Percentiles rank a stretch among this genome's conserved stretches.
These are phyloP conservation scores for Eufriesea mexicana DNA, from an alignment of 1,140 invertebrate genomes.

Conservation along the genomic window DNA sequence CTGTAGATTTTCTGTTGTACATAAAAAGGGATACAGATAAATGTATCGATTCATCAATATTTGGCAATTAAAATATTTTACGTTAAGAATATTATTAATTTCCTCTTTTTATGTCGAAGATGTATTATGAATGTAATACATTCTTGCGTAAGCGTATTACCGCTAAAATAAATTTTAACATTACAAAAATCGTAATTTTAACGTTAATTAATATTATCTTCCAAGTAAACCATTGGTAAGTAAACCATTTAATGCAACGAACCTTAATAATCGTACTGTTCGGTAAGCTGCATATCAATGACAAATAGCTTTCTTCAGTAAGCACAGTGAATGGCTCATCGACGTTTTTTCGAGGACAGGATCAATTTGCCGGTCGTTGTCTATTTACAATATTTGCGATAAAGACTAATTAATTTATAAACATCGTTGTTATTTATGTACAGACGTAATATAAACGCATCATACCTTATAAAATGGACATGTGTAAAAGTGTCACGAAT, in stretches of 20 bases:
- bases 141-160: not conserved
- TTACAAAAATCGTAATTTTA: conserved; percentile 20
- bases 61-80: conserved; percentile 51
- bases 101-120: not conserved
- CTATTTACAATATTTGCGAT: conserved; percentile 53
- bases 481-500: conserved; percentile 56
- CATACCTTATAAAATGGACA: conserved; percentile 57
- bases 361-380: conserved; percentile 46
- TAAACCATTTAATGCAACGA: conserved; percentile 29
- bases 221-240: conserved; percentile 3
- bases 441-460: conserved; percentile 58
- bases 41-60: conserved; percentile 18
- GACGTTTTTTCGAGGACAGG: conserved; percentile 21
- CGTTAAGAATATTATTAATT: conserved; percentile 17
- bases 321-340: conserved; percentile 21
- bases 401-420: conserved; percentile 61
- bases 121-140: conserved; percentile 1
- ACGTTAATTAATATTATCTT: conserved; percentile 6
- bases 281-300: conserved; percentile 45
- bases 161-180: conserved; percentile 16
- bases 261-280: conserved; percentile 36
- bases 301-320: conserved; percentile 29
- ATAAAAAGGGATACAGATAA: conserved; percentile 38
- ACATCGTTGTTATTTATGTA: conserved; percentile 59
- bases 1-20: conserved; percentile 25